Evolutionary conservation across 2,888 invertebrate species (phyloP), one percentile per base, ranked within the genome.

Genomic region (Brenthis ino): DNA sequence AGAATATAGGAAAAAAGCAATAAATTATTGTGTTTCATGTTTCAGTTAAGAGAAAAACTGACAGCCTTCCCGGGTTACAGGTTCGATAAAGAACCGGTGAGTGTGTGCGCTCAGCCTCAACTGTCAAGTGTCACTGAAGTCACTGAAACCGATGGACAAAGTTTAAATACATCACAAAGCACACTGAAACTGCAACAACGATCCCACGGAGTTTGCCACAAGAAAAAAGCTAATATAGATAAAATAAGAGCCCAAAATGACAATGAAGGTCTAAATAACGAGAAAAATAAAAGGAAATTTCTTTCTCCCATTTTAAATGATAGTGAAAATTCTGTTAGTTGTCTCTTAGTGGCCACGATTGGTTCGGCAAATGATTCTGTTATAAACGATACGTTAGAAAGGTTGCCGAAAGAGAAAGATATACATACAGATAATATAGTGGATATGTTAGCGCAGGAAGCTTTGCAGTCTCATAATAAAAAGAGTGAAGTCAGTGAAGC

Each of bases 41-140:
- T 61, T 57, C 85, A 91, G 91, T 82, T 91, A 2, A 85, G 81
- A 33, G 87, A 87, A 28, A 90, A 82, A 72, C 69, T 91, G 74
- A 80, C 80, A 37, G 81, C 81, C 2, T 77, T 88, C 50, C 86
- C 90, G 5, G 73, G 72, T 3, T 79, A 76, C 60, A 72, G 61
- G 61, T 87, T 79, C 61, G 82, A 83, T n/a, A 87, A 82, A 70
- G 80, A 84, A 65, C 77, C 79, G 6, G 72, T 77, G 1, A 80
- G 77, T 48, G 80, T 89, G 1, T 83, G 84, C 64, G 82, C 79
- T 5, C 64, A 66, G 2, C 89, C 89, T 0, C 79, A 83, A 12
- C 75, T 90, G 5, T 85, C 89, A 0, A 77, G 74, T n/a, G 85
- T 91, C 0, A 77, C 82, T 0, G 90, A 91, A 77, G 68, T 78